A percentile compares a stretch with the other conserved stretches of the same genome.
These are phyloP conservation scores for Oxytorus armatus DNA, from an alignment of 2,888 invertebrate genomes.

Conservation along the genomic window DNA sequence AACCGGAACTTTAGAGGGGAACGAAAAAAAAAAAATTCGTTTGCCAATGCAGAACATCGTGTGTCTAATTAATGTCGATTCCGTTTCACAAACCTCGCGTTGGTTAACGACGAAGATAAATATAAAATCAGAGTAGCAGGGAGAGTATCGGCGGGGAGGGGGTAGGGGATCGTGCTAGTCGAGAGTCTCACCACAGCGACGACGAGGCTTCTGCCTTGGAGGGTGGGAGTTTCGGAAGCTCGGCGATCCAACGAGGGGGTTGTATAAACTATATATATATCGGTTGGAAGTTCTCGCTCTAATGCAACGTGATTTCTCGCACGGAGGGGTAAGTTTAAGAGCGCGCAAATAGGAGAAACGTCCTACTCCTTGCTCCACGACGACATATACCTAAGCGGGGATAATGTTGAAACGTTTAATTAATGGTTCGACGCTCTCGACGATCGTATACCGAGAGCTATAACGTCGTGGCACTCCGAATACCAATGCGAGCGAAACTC, in stretches of 20 bases:
- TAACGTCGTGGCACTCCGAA: constrained; percentile 41
- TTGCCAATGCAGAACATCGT: no score
- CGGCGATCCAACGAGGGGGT: constrained; percentile 3
- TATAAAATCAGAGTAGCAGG: constrained; percentile 55
- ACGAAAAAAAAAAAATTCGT: no score
- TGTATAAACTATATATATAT: constrained; percentile 30
- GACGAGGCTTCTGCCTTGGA: constrained; percentile 23
- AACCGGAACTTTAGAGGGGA: no score
- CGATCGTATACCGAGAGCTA: constrained; percentile 32
- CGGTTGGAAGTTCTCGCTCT: constrained; percentile 25
- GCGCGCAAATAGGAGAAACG: constrained; percentile 71
- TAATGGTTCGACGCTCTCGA: constrained; percentile 70
- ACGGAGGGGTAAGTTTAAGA: constrained; percentile 50
- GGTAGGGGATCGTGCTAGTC: constrained; percentile 39
- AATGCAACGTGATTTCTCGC: constrained; percentile 23
- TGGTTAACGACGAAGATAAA: constrained; percentile 60
- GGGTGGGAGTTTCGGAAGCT: constrained; percentile 1
- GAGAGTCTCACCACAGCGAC: constrained; percentile 32
- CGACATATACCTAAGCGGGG: background rate
- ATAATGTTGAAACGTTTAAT: constrained; percentile 70
- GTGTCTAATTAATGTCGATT: constrained; percentile 45
- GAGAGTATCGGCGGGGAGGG: constrained; percentile 13
- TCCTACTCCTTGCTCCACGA: constrained; percentile 22
- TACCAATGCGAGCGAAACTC: constrained; percentile 48
- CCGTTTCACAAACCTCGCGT: constrained; percentile 2